phyloP scores from a whole-genome alignment of 2,113 vertebrate genomes.

The Tragelaphus imberbis region DNA sequence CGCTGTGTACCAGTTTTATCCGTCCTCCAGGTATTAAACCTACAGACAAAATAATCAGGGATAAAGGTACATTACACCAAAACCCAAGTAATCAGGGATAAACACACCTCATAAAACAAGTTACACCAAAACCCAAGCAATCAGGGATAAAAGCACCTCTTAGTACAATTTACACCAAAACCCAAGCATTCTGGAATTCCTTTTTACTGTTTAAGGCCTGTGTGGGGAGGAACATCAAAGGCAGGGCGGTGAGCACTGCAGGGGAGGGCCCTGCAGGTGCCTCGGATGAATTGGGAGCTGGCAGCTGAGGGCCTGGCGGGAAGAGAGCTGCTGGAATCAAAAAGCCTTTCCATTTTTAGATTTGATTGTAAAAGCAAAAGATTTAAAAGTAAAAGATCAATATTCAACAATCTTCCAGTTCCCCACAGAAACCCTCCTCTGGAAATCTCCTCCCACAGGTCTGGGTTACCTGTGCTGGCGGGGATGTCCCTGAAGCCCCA shows the following conservation, averaged over 20 bases:
- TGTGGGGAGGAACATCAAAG: not conserved
- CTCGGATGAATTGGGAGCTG: not conserved
- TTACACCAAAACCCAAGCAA: no score
- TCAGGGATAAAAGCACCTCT: not conserved
- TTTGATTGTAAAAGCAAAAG: not conserved
- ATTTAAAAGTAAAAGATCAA: not conserved
- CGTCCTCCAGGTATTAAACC: constrained; percentile 93
- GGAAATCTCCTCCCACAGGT: no score
- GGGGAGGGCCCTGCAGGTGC: fast-evolving
- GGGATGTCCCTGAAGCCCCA: not conserved
- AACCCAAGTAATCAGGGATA: not conserved
- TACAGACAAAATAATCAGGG: constrained; percentile 62
- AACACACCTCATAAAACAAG: not conserved
- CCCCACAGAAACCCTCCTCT: not conserved
- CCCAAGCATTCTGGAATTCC: not conserved
- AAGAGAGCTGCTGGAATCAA: not conserved
- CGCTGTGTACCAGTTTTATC: constrained; percentile 93
- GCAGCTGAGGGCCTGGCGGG: fast-evolving
- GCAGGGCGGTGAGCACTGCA: not conserved
- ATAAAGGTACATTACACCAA: not conserved
- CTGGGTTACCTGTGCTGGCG: not conserved
- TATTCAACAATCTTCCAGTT: no score
- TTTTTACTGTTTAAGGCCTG: not conserved
- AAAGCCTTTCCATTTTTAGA: not conserved
- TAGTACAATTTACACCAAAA: not conserved